Conservation (phyloP, 2,797 vertebrate species). For the Thripadectes ignobilis region DNA sequence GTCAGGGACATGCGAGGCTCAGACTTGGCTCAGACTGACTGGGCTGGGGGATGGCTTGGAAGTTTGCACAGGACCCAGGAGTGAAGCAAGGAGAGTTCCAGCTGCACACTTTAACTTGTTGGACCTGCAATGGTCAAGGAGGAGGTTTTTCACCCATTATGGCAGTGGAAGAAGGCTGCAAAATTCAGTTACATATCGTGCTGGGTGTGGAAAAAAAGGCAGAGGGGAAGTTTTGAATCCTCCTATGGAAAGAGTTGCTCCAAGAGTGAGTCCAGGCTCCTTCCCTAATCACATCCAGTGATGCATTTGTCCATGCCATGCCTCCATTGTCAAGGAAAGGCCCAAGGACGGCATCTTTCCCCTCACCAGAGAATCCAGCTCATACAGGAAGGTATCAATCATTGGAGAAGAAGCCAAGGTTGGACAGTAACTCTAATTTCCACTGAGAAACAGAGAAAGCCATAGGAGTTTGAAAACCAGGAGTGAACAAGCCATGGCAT, state of each 20-base stretch:
- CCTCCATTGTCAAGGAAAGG: neutral
- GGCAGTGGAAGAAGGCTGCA: neutral
- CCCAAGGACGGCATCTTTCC: neutral
- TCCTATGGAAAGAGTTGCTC: neutral
- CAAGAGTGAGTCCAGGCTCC: neutral
- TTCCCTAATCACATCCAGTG: neutral
- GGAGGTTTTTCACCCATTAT: neutral
- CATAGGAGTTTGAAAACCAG: neutral
- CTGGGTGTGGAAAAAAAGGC: neutral
- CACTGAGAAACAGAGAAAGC: neutral
- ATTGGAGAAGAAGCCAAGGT: neutral
- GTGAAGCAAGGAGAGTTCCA: neutral
- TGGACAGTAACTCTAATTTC: neutral
- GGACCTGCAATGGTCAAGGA: neutral
- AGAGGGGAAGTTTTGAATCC: neutral
- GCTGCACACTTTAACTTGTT: neutral
- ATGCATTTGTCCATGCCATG: neutral
- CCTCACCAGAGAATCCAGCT: neutral
- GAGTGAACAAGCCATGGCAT: neutral
- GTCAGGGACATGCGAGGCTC: neutral
- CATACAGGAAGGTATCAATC: neutral
- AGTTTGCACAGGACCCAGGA: neutral
- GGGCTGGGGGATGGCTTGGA: rapidly evolving
- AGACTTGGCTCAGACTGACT: rapidly evolving
- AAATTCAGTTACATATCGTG: neutral